A percentile compares a stretch with the other conserved stretches of the same genome.
Conservation (phyloP, 1,140 invertebrate species). For the Nebria ingens region DNA sequence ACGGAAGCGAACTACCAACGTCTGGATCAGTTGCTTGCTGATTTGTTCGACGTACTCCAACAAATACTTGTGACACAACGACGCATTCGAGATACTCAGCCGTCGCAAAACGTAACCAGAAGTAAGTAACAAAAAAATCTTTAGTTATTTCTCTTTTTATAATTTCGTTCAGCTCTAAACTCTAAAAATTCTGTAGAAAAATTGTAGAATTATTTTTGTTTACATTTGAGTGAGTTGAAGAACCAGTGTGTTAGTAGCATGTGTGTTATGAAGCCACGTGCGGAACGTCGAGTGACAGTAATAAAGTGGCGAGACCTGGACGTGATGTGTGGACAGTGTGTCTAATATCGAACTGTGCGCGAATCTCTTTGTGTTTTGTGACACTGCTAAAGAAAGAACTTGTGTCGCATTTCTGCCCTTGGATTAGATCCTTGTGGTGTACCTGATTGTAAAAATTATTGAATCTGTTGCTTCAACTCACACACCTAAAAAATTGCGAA, state of each 20-base stretch:
- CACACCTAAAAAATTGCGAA: too few species aligned
- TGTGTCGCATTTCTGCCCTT: not conserved
- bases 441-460: too few species aligned
- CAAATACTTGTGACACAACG: not conserved
- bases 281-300: not conserved
- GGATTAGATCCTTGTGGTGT: not conserved
- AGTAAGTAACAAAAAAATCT: not conserved
- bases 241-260: not conserved
- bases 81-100: not conserved
- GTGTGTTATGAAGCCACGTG: not conserved
- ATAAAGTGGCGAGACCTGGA: too few species aligned
- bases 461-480: not conserved
- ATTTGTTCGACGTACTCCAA: constrained; percentile 18
- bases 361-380: not conserved
- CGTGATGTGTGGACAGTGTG: not conserved
- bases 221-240: not conserved
- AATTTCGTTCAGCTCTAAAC: too few species aligned
- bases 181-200: too few species aligned
- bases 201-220: too few species aligned
- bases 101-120: not conserved
- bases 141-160: too few species aligned
- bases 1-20: constrained; percentile 20
- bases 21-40: constrained; percentile 23
- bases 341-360: not conserved
- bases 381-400: not conserved